These are phyloP conservation scores for Thermophis baileyi DNA, from an alignment of 2,113 vertebrate species.

Conservation along the genomic window DNA sequence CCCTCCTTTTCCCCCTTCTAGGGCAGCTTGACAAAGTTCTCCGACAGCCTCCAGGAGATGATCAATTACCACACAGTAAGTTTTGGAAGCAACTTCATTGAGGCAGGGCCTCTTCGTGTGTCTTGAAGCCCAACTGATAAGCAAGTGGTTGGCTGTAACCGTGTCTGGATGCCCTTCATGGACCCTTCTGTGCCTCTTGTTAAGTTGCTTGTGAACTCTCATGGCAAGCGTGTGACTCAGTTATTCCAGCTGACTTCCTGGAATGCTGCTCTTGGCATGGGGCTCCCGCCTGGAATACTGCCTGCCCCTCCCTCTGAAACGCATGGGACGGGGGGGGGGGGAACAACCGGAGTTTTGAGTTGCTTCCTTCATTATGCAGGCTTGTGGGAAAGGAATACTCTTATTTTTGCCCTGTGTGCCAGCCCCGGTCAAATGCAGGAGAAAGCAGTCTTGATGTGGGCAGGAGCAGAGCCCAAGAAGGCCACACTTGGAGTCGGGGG, in stretches of 20 bases:
- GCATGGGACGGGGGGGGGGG: neutral
- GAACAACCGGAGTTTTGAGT: neutral
- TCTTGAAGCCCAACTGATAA: neutral
- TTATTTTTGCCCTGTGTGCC: neutral
- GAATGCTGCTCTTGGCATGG: neutral
- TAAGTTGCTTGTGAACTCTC: neutral
- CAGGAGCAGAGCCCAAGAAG: neutral
- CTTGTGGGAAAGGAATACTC: neutral
- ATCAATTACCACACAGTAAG: constrained; percentile 96
- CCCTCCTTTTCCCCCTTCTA: constrained; percentile 53
- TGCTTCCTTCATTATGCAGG: neutral
- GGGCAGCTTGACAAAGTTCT: constrained; percentile 91
- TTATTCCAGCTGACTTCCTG: neutral
- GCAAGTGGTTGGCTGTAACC: neutral
- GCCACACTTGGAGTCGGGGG: neutral
- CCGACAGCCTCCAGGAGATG: constrained; percentile 96
- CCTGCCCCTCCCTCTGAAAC: neutral
- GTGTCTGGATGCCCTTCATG: neutral
- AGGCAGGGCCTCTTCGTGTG: neutral
- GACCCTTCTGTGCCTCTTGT: neutral
- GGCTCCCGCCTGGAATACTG: neutral
- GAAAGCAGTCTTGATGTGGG: neutral
- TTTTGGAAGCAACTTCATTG: constrained; percentile 21
- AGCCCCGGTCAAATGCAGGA: neutral
- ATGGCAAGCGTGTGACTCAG: neutral